Base-by-base conservation (phyloP, 1,140 invertebrate species). In the Macrotrachela quadricornifera region DNA sequence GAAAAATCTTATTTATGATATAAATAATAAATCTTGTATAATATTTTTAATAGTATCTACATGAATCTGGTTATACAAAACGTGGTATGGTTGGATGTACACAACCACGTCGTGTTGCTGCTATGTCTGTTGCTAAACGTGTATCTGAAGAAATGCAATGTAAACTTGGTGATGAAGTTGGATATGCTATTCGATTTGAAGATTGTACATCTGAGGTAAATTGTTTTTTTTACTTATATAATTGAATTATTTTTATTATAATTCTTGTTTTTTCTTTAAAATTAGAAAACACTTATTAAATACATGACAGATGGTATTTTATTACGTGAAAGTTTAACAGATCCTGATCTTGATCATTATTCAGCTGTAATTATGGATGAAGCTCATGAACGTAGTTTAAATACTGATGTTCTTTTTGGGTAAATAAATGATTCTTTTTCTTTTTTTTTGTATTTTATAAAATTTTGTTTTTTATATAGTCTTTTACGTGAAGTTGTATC, bases 261-360 rank as follows among this genome's bases (percentile, higher is more conserved):
- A 49, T 57, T 58, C 41, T 46, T 60, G 51, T 55, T 56, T 59
- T 59, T 54, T n/a, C n/a, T n/a, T n/a, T n/a, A n/a, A n/a, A 64
- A 64, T 39, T 63, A 76, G 66, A 75, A 84, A 64, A 95, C 91
- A 0, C 78, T 92, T 10, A 94, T 96, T 42, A 96, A 96, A 69
- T 96, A 96, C 65, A 96, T 96, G 90, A 99, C 92, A 1, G 92
- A 97, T 70, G 92, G 92, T 74, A 97, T 99, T 61, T 69, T 99
- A 46, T 71, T 97, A 6, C 73, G 91, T 54, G 92, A 97, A 69
- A 92, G 87, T 54, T 74, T 97, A 16, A 71, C 88, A 1, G 91
- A 96, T 63, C 78, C 86, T 0, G 90, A 96, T 68, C 71, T 99
- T 46, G 91, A 96, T 64, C 77, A 87, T 62, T 97, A 97, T 71